Evolutionary conservation across 2,888 invertebrate genomes (phyloP).

Genomic region (Aleiodes alternator): DNA sequence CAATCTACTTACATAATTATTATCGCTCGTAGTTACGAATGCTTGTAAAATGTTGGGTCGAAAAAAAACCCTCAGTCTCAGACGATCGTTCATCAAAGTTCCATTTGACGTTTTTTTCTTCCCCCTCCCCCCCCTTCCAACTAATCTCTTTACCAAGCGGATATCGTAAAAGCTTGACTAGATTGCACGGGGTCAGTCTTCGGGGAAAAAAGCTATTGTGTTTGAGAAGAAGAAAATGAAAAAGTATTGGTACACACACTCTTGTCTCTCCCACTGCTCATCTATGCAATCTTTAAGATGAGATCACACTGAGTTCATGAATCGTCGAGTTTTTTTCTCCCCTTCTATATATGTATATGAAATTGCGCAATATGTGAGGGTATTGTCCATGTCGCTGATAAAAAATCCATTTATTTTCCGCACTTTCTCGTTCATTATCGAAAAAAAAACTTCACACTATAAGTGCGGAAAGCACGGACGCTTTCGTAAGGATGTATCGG

Average conservation of each 20-base stretch:
- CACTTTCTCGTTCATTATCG: too few species aligned
- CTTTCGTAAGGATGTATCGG: not conserved
- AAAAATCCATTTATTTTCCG: too few species aligned
- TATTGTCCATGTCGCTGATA: conserved; percentile 4
- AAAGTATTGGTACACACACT: conserved; percentile 1
- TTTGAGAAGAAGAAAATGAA: not conserved
- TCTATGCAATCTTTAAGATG: conserved; percentile 65
- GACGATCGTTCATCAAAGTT: conserved; percentile 65
- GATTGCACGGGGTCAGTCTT: conserved; percentile 59
- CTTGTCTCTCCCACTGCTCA: not conserved
- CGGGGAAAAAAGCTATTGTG: conserved; percentile 48
- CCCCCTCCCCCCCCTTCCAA: conserved; percentile 33
- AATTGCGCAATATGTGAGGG: not conserved
- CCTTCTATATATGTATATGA: not conserved
- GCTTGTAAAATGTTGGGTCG: conserved; percentile 50
- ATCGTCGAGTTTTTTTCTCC: conserved; percentile 51
- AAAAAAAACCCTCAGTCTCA: conserved; percentile 52
- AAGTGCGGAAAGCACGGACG: too few species aligned
- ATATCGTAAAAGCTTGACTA: conserved; percentile 64
- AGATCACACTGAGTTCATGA: conserved; percentile 66
- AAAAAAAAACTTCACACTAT: not conserved
- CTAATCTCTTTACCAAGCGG: conserved; percentile 44
- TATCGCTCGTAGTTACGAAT: not conserved
- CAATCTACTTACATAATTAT: not conserved
- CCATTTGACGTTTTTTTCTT: conserved; percentile 56